A percentile compares a stretch with the other conserved stretches of the same genome.
Evolutionary conservation across 2,113 vertebrate species (phyloP).

Genomic region (Antechinus stuartii): DNA sequence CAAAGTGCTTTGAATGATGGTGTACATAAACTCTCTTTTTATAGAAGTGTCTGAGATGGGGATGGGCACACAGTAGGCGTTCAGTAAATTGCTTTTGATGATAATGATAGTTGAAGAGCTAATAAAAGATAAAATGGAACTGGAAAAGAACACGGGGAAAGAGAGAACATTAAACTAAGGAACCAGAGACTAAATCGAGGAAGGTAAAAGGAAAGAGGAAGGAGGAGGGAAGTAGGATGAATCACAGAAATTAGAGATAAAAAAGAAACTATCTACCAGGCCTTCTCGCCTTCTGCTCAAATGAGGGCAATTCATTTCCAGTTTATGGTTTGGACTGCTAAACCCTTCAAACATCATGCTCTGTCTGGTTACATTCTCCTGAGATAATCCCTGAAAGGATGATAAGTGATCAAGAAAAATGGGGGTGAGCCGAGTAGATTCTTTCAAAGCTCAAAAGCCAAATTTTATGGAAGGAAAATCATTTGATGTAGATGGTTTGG

Average conservation of each 20-base stretch:
- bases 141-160: neutral
- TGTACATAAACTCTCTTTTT: neutral
- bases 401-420: conserved; percentile 46
- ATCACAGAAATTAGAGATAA: conserved; percentile 36
- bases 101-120: conserved; percentile 9
- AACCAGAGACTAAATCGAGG: neutral
- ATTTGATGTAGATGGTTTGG: conserved; percentile 59
- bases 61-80: neutral
- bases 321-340: conserved; percentile 29
- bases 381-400: conserved; percentile 61
- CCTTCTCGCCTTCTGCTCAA: conserved; percentile 43
- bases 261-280: conserved; percentile 43
- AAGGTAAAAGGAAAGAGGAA: neutral
- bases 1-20: conserved; percentile 26
- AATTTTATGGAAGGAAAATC: conserved; percentile 70
- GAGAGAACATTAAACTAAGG: conserved; percentile 35
- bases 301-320: conserved; percentile 19
- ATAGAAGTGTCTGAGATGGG: neutral
- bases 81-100: neutral
- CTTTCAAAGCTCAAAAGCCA: conserved; percentile 71
- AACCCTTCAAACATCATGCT: conserved; percentile 53
- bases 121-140: conserved; percentile 43
- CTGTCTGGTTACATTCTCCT: neutral
- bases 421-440: conserved; percentile 25
- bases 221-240: neutral